Conservation (phyloP, 2,113 vertebrate genomes). For the Percina caprodes region DNA sequence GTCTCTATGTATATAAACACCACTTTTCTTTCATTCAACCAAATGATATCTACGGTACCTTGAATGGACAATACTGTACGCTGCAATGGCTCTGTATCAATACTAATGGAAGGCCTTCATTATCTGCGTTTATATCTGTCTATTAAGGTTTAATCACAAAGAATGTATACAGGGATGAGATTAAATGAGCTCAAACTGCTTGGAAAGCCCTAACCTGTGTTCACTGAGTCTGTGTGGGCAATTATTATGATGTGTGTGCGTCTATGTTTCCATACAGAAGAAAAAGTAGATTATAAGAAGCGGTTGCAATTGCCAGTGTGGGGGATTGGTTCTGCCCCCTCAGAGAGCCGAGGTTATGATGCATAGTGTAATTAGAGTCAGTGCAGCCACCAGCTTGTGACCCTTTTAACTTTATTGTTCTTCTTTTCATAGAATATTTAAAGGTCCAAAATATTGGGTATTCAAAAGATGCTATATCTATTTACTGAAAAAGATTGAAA, state of each 20-base stretch:
- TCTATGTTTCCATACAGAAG: slow-evolving; percentile 28
- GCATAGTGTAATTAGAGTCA: slow-evolving; percentile 50
- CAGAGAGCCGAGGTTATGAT: slow-evolving; percentile 57
- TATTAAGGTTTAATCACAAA: slow-evolving; percentile 75
- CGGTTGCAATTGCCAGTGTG: slow-evolving; percentile 38
- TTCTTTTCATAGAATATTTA: neutral
- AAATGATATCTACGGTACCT: slow-evolving; percentile 70
- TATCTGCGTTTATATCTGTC: slow-evolving; percentile 79
- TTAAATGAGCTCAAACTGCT: slow-evolving; percentile 77
- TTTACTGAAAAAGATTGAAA: neutral
- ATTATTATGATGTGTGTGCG: slow-evolving; percentile 28
- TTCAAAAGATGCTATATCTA: neutral
- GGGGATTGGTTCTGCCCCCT: slow-evolving; percentile 34
- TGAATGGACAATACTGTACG: slow-evolving; percentile 67
- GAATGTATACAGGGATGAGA: slow-evolving; percentile 80
- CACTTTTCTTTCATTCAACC: slow-evolving; percentile 67
- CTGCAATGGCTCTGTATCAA: slow-evolving; percentile 55
- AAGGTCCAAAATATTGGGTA: neutral
- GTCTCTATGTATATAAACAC: slow-evolving; percentile 76
- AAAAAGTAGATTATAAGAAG: slow-evolving; percentile 43
- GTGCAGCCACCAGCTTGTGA: neutral
- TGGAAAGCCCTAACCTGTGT: slow-evolving; percentile 74
- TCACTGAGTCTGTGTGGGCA: slow-evolving; percentile 30
- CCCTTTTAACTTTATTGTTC: slow-evolving; percentile 2
- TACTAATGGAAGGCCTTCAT: slow-evolving; percentile 72